Conservation (phyloP, 1,140 invertebrate genomes). For the Solenopsis fugax region DNA sequence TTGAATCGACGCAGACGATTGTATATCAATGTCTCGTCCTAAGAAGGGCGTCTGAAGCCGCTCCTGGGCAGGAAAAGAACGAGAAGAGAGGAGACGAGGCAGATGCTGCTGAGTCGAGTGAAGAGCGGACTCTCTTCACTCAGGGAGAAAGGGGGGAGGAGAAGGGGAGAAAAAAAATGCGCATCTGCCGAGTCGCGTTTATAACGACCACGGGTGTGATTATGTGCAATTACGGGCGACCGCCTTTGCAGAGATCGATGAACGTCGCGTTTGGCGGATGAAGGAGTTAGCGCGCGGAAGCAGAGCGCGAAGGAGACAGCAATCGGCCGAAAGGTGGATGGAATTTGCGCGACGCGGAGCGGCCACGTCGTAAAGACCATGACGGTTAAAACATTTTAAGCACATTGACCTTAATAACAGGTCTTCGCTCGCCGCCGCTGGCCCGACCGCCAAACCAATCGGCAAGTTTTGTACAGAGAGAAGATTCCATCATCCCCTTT, state of each 20-base stretch:
- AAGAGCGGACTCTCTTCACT: slow-evolving; percentile 25
- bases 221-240: slow-evolving; percentile 78
- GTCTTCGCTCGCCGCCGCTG: slow-evolving; percentile 66
- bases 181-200: slow-evolving; percentile 73
- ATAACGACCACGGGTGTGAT: slow-evolving; percentile 77
- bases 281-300: slow-evolving; percentile 21
- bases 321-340: slow-evolving; percentile 73
- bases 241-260: slow-evolving; percentile 74
- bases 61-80: slow-evolving; percentile 38
- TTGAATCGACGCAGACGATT: slow-evolving; percentile 5
- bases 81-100: slow-evolving; percentile 38
- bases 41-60: not conserved
- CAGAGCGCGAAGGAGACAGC: slow-evolving; percentile 29
- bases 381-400: slow-evolving; percentile 80
- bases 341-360: slow-evolving; percentile 67
- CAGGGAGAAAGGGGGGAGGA: not conserved
- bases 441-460: slow-evolving; percentile 64
- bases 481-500: slow-evolving; percentile 47
- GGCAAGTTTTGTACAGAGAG: not conserved
- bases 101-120: slow-evolving; percentile 30
- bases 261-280: slow-evolving; percentile 70
- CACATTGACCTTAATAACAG: slow-evolving; percentile 79
- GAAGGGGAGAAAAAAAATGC: slow-evolving; percentile 41
- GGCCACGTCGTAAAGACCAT: slow-evolving; percentile 72
- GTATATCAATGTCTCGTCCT: not conserved